Evolutionary conservation across 2,888 invertebrate species (phyloP).

Genomic region (Morinoia aosen): DNA sequence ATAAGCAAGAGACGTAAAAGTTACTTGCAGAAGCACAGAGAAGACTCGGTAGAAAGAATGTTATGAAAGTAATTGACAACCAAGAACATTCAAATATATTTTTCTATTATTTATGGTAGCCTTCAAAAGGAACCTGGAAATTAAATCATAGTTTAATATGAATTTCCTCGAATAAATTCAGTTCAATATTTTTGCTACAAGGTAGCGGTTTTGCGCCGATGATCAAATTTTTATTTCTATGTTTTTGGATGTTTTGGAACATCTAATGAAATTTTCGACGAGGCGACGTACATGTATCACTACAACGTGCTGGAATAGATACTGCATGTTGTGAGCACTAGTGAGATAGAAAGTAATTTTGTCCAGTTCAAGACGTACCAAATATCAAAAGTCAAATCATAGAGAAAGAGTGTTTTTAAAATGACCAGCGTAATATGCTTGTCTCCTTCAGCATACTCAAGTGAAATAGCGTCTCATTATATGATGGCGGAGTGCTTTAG

Average conservation of each 20-base stretch:
- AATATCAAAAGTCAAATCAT: not conserved
- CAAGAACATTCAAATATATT: not conserved
- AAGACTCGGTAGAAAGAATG: not conserved
- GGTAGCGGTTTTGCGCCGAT: not conserved
- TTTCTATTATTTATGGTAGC: not conserved
- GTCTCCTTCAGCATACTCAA: not conserved
- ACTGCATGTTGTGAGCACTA: not conserved
- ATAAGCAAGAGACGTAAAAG: too few species aligned
- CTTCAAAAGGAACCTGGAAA: not conserved
- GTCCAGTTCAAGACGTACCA: not conserved
- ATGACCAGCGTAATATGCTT: not conserved
- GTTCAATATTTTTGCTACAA: not conserved
- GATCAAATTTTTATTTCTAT: not conserved
- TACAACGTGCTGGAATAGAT: not conserved
- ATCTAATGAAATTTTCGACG: not conserved
- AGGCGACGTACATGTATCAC: not conserved
- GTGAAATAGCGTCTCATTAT: not conserved
- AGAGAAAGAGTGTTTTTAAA: not conserved
- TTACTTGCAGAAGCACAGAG: not conserved
- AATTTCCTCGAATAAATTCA: not conserved
- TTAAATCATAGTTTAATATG: not conserved
- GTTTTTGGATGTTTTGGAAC: not conserved
- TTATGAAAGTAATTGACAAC: not conserved
- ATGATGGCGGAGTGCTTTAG: not conserved
- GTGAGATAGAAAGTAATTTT: not conserved